Percentiles rank a stretch among this genome's conserved stretches.
Evolutionary conservation across 1,140 invertebrate genomes (phyloP).

Genomic region (Drosophila guanche): DNA sequence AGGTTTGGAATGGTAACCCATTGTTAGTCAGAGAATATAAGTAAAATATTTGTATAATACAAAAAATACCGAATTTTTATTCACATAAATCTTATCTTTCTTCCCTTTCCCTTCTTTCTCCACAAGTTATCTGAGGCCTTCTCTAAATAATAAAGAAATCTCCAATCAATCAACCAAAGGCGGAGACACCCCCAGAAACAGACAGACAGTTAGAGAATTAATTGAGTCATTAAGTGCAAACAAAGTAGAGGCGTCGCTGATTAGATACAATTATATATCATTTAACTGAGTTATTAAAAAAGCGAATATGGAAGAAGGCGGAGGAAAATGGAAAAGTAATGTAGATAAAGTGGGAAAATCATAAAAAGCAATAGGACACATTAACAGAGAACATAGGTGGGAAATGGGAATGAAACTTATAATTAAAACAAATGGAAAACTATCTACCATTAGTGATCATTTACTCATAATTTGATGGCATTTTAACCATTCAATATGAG

Average conservation of each 20-base stretch:
- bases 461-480: too few relatives aligned
- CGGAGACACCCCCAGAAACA: conserved; percentile 12
- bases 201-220: conserved; percentile 48
- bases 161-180: conserved; percentile 39
- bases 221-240: conserved; percentile 70
- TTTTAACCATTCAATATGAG: too few relatives aligned
- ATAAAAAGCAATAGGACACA: neutral
- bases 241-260: conserved; percentile 53
- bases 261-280: conserved; percentile 67
- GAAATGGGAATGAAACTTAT: too few relatives aligned
- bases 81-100: neutral
- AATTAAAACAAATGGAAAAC: too few relatives aligned
- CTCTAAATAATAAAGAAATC: conserved; percentile 42
- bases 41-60: too few relatives aligned
- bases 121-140: conserved; percentile 11
- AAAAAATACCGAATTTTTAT: too few relatives aligned
- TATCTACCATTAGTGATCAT: too few relatives aligned
- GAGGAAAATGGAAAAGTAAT: neutral
- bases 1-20: too few relatives aligned
- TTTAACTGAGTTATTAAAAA: conserved; percentile 44
- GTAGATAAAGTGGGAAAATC: neutral
- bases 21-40: too few relatives aligned
- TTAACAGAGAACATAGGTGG: too few relatives aligned
- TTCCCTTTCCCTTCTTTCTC: neutral
- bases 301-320: conserved; percentile 22